Conservation (phyloP, 2,888 invertebrate species). For the Hipparchia semele region DNA sequence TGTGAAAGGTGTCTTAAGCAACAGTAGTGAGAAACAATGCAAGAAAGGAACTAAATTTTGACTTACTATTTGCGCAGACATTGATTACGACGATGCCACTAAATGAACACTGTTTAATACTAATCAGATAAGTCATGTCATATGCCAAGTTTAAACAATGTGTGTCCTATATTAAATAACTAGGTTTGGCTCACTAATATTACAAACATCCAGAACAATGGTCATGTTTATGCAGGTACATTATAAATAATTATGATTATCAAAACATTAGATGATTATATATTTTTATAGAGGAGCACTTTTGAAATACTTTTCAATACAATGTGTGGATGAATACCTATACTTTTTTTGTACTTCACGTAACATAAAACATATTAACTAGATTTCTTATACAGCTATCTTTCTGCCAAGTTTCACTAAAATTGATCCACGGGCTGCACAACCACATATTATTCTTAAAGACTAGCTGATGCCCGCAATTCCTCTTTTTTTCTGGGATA, state of each 20-base stretch:
- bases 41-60: too few relatives aligned
- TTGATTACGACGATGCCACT: slow-evolving; percentile 3
- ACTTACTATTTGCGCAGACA: too few relatives aligned
- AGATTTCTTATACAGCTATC: not conserved
- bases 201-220: slow-evolving; percentile 42
- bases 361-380: too few relatives aligned
- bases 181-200: slow-evolving; percentile 21
- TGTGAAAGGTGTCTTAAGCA: too few relatives aligned
- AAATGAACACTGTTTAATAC: not conserved
- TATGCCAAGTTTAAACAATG: not conserved
- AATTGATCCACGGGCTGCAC: too few relatives aligned
- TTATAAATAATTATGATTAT: slow-evolving; percentile 17
- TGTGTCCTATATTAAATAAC: slow-evolving; percentile 12
- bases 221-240: slow-evolving; percentile 22
- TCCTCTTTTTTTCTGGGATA: too few relatives aligned
- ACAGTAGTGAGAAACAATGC: too few relatives aligned
- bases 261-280: slow-evolving; percentile 9
- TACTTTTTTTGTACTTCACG: too few relatives aligned
- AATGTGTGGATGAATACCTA: not conserved
- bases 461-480: too few relatives aligned
- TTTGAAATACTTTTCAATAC: not conserved
- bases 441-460: too few relatives aligned
- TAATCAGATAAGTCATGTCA: not conserved
- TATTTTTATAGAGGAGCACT: slow-evolving; percentile 5
- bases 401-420: too few relatives aligned